These are phyloP conservation scores for Clamator glandarius DNA, from an alignment of 2,797 vertebrate genomes.

Conservation along the genomic window DNA sequence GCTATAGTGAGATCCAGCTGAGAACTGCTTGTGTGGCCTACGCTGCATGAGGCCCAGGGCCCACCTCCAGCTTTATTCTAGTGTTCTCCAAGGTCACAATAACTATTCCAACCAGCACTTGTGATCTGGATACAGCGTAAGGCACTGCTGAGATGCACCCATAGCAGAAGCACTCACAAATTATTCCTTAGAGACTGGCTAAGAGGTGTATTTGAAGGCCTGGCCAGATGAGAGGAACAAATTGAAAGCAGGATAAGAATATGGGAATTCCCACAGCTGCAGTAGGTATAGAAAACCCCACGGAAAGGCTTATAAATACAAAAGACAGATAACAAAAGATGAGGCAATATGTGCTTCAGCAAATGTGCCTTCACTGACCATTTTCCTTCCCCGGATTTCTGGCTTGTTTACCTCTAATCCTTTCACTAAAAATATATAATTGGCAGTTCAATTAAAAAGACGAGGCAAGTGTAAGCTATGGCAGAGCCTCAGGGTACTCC, in stretches of 20 bases:
- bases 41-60: not conserved
- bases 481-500: not conserved
- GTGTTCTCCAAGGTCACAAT: not conserved
- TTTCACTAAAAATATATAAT: not conserved
- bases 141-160: not conserved
- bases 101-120: not conserved
- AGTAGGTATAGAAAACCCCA: not conserved
- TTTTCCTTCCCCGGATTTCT: not conserved
- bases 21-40: not conserved
- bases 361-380: not conserved
- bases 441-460: not conserved
- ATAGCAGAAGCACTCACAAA: not conserved
- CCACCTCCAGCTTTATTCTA: not conserved
- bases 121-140: not conserved
- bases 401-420: not conserved
- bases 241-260: not conserved
- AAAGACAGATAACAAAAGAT: not conserved
- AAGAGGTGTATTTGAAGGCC: not conserved
- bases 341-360: not conserved
- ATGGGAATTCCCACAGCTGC: not conserved
- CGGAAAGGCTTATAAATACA: not conserved
- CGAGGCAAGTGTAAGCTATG: not conserved
- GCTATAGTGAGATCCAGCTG: not conserved
- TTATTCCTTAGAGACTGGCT: not conserved
- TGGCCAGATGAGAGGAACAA: not conserved